These are phyloP conservation scores for Otus sunia DNA, from an alignment of 2,113 vertebrate genomes.

Conservation along the genomic window DNA sequence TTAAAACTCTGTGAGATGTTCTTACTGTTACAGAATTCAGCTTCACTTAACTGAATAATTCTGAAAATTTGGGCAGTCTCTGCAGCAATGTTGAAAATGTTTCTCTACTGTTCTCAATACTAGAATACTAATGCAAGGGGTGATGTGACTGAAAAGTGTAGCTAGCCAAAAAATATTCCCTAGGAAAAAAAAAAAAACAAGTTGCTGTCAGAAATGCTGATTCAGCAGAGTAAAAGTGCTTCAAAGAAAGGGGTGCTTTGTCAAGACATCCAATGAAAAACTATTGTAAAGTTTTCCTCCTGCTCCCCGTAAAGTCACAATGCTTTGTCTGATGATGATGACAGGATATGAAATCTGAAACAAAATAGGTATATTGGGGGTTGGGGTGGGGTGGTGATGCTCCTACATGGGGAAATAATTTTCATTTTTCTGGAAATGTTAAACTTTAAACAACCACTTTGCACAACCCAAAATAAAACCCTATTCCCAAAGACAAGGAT, in stretches of 20 bases:
- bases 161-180: neutral
- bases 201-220: neutral
- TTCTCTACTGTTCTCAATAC: neutral
- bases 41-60: neutral
- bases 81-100: neutral
- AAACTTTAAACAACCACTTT: neutral
- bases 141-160: neutral
- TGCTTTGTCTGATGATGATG: neutral
- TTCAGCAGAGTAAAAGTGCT: neutral
- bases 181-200: neutral
- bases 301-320: neutral
- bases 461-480: neutral
- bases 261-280: neutral
- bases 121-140: conserved; percentile 20
- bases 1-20: neutral
- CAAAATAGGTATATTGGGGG: rapidly evolving
- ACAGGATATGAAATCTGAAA: neutral
- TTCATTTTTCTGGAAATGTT: neutral
- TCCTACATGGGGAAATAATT: neutral
- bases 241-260: neutral
- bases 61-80: neutral
- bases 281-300: neutral
- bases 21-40: neutral
- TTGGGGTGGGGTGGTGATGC: neutral
- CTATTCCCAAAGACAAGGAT: rapidly evolving